Conservation (phyloP, 2,113 vertebrate species). For the Elgaria multicarinata region DNA sequence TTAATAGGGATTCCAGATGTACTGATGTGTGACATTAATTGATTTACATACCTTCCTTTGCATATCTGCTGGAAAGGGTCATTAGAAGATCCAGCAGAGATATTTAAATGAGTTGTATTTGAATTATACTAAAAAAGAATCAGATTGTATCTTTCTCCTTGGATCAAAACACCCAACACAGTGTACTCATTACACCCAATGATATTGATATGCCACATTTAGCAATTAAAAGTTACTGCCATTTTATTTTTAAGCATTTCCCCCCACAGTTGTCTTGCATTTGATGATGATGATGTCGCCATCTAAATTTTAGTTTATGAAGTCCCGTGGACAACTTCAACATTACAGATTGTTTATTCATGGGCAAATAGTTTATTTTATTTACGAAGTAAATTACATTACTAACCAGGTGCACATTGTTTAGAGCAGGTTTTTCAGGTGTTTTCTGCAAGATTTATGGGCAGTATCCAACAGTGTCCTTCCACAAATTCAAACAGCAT, state of each 20-base stretch:
- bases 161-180: conserved; percentile 43
- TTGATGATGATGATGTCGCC: neutral
- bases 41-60: conserved; percentile 69
- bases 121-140: conserved; percentile 51
- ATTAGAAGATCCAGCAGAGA: conserved; percentile 64
- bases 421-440: rapidly evolving
- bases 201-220: conserved; percentile 44
- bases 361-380: neutral
- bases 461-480: no score
- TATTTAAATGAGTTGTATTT: conserved; percentile 61
- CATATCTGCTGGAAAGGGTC: conserved; percentile 64
- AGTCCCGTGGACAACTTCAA: conserved; percentile 15
- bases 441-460: neutral
- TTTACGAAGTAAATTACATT: neutral
- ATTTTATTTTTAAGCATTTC: conserved; percentile 74
- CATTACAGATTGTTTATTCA: conserved; percentile 2
- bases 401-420: neutral
- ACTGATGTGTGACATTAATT: conserved; percentile 64
- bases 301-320: conserved; percentile 50
- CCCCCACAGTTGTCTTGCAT: conserved; percentile 10
- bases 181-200: conserved; percentile 40
- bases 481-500: no score
- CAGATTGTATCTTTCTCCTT: conserved; percentile 1
- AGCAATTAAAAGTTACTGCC: conserved; percentile 76
- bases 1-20: conserved; percentile 68